Evolutionary conservation across 1,140 invertebrate species (phyloP).

Genomic region (Lysiphlebus fabarum): DNA sequence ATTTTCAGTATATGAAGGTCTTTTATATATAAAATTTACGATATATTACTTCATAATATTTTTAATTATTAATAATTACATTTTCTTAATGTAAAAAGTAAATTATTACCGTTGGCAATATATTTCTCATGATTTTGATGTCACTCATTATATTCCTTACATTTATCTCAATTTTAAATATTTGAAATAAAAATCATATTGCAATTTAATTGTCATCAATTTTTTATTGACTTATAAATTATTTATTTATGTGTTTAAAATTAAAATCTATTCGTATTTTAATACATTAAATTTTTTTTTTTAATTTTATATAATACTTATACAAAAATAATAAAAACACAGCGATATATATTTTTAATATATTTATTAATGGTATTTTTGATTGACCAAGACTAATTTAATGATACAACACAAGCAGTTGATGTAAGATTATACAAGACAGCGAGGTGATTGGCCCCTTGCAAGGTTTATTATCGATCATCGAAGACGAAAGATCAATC

Average conservation of each 20-base stretch:
- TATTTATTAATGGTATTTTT: constrained; percentile 29
- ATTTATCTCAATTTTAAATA: neutral
- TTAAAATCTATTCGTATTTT: too few relatives aligned
- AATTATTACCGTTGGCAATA: neutral
- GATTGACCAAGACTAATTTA: constrained; percentile 30
- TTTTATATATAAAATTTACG: constrained; percentile 8
- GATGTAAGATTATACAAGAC: constrained; percentile 10
- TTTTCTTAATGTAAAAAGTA: neutral
- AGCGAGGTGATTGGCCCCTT: constrained; percentile 12
- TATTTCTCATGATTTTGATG: neutral
- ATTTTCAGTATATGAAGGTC: neutral
- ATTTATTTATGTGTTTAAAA: too few relatives aligned
- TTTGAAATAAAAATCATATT: too few relatives aligned
- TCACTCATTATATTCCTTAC: constrained; percentile 1
- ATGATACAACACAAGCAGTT: constrained; percentile 22
- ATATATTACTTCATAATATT: constrained; percentile 8
- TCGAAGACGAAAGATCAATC: neutral
- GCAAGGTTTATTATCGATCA: constrained; percentile 14
- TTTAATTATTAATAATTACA: constrained; percentile 17
- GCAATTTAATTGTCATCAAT: too few relatives aligned
- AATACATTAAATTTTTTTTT: too few relatives aligned
- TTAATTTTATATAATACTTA: too few relatives aligned
- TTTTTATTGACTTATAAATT: too few relatives aligned
- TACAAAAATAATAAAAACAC: neutral
- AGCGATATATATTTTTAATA: too few relatives aligned